phyloP scores from a whole-genome alignment of 2,797 vertebrate genomes.

The Gallinago stenura region DNA sequence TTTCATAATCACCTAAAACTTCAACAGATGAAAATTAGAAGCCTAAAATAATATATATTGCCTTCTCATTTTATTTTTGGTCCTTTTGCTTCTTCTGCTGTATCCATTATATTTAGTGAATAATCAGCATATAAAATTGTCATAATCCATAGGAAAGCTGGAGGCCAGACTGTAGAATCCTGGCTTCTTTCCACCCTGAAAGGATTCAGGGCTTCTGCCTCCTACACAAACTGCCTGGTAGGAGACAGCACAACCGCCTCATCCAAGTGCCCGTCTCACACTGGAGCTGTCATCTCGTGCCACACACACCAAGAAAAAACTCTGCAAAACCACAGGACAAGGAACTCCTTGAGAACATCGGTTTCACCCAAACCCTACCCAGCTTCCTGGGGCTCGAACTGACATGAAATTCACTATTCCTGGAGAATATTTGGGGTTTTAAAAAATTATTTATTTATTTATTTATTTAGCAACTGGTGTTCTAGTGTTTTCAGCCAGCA shows the following conservation, averaged over 20 bases:
- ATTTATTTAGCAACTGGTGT: neutral
- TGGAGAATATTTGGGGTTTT: neutral
- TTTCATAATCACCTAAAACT: slow-evolving; percentile 16
- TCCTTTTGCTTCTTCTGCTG: neutral
- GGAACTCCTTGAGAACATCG: rapidly evolving
- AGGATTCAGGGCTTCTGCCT: neutral
- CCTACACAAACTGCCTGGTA: neutral
- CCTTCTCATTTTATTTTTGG: neutral
- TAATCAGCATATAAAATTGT: neutral
- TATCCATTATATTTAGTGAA: neutral
- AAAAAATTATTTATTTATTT: too few relatives aligned
- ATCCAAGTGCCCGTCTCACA: neutral
- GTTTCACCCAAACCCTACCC: neutral
- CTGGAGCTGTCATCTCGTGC: neutral
- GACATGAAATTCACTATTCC: neutral
- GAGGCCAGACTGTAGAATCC: neutral
- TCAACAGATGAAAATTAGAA: slow-evolving; percentile 14
- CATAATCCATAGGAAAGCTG: neutral
- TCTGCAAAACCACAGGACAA: neutral
- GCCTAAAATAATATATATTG: neutral
- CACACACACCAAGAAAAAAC: neutral
- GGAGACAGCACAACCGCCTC: neutral
- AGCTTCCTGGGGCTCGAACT: rapidly evolving
- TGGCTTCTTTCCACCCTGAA: neutral
- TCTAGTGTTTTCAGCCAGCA: neutral